Base-by-base conservation (phyloP, 2,113 vertebrate genomes). In the Poicephalus meyeri region DNA sequence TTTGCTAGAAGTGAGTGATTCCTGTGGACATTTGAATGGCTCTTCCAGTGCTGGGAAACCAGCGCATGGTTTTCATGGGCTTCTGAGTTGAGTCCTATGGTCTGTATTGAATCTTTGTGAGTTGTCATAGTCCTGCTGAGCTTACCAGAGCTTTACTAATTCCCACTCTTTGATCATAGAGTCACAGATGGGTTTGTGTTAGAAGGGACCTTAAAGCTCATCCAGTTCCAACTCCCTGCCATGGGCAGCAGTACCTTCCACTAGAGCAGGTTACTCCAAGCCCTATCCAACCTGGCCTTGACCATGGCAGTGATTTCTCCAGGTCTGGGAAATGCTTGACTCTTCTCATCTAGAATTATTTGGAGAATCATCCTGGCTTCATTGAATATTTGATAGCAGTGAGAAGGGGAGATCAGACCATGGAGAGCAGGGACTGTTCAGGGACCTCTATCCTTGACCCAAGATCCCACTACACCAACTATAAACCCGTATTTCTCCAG, bases 381-480 rank as follows among this genome's bases (percentile, higher is more conserved):
- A 7, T 12, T 16, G 31, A 58, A 42, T 69, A 37, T 44, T 7
- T 7, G 50, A 7, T 7, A 29, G 58, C 20, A 24, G 37, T 2
- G 31, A 71, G 70, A 39, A 56, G 42, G 24, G 46, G 86, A 10
- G 28, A 35, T 60, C 0, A 14, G 56, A n/a, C 9, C 8, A 6
- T 0, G 2, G 35, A n/a, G 28, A 33, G 70, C 29, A 18, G 58
- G 24, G 55, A 6, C 35, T 46, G 65, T 52, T 63, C 17, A 2
- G 23, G 64, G 33, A 31, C 33, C 14, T 37, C 47, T 24, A 7
- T 2, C 23, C 1, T 0, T 29, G 33, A 33, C 70, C 10, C 0
- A 19, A n/a, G 35, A 35, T 49, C 50, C 39, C 33, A 10, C 31
- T 10, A 10, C 52, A 41, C 12, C 23, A 15, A 2, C 23, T 50